These are phyloP conservation scores for Phoxinus phoxinus DNA, from an alignment of 2,113 vertebrate genomes.

Conservation along the genomic window DNA sequence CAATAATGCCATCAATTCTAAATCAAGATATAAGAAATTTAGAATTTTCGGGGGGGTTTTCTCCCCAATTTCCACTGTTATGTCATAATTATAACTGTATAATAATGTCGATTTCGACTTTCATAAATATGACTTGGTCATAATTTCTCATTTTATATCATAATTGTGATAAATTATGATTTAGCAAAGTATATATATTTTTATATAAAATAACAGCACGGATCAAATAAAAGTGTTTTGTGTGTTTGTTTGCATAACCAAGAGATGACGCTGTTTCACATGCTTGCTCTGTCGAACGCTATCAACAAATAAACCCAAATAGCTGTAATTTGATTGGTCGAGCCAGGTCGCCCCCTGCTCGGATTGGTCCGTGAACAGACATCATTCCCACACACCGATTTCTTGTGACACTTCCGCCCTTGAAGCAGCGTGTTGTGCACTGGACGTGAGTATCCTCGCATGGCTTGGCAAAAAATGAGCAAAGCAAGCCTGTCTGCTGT, in stretches of 20 bases:
- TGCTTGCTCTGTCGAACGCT: too few relatives aligned
- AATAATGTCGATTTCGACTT: not conserved
- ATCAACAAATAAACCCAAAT: not conserved
- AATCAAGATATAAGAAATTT: not conserved
- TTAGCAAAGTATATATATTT: not conserved
- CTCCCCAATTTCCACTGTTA: not conserved
- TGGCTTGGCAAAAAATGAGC: conserved; percentile 5
- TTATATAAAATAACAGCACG: not conserved
- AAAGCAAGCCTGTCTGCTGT: conserved; percentile 4
- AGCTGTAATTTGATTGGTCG: conserved; percentile 42
- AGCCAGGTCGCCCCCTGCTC: not conserved
- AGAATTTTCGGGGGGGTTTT: not conserved
- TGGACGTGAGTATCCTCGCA: conserved; percentile 44
- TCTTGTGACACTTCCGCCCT: not conserved
- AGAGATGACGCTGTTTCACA: not conserved
- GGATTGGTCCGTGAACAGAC: conserved; percentile 41
- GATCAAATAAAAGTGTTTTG: not conserved
- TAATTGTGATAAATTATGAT: not conserved
- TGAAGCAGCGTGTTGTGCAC: not conserved
- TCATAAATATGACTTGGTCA: not conserved
- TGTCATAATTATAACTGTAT: not conserved
- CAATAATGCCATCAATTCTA: not conserved
- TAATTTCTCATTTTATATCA: too few relatives aligned
- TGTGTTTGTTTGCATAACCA: not conserved
- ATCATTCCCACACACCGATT: not conserved